Conservation (phyloP, 1,140 invertebrate species). For the Drosophila micromelanica region DNA sequence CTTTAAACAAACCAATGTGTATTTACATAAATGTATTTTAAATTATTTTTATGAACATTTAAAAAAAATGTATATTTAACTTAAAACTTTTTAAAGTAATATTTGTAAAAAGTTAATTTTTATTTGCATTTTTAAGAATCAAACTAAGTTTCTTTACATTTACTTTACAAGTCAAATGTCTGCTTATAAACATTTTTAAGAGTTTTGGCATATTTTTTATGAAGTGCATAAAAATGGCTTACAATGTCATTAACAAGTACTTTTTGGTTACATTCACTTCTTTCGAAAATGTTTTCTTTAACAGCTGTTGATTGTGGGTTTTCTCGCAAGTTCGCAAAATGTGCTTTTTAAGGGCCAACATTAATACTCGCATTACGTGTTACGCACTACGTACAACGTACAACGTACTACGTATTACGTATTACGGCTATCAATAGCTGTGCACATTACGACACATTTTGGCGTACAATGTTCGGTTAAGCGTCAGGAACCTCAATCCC, state of each 20-base stretch:
- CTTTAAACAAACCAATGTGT: background rate
- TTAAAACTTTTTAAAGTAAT: too few relatives aligned
- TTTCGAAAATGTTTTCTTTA: background rate
- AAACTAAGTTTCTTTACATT: too few relatives aligned
- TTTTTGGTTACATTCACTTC: too few relatives aligned
- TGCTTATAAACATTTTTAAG: too few relatives aligned
- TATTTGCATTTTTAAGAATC: too few relatives aligned
- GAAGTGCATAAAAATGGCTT: too few relatives aligned
- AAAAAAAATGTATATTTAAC: too few relatives aligned
- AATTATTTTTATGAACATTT: too few relatives aligned
- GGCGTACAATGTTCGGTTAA: constrained; percentile 40
- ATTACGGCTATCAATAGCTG: constrained; percentile 32
- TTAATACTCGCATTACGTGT: constrained; percentile 33
- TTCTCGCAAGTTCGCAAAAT: constrained; percentile 14
- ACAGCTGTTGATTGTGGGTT: constrained; percentile 20
- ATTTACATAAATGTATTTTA: background rate
- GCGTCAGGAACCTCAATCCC: background rate
- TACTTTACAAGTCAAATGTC: too few relatives aligned
- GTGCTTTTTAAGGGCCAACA: constrained; percentile 10
- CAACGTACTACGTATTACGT: constrained; percentile 32
- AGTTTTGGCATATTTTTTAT: too few relatives aligned
- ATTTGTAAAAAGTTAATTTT: too few relatives aligned
- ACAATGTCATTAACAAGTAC: too few relatives aligned
- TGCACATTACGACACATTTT: constrained; percentile 47
- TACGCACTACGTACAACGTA: constrained; percentile 23